Conservation (phyloP, 2,888 invertebrate species). For the Isoperla grammatica region DNA sequence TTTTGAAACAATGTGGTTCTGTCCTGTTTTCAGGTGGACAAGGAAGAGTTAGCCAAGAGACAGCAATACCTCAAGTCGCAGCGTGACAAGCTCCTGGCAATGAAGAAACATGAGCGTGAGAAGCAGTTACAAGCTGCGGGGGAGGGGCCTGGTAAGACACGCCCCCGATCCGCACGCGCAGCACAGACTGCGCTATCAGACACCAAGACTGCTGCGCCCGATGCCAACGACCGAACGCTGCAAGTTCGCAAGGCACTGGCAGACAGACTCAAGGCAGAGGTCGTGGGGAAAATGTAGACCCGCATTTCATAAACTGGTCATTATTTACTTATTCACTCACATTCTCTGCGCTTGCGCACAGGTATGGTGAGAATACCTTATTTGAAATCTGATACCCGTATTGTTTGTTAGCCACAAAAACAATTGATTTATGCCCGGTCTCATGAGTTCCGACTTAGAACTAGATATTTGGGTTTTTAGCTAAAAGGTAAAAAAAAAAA, state of each 20-base stretch:
- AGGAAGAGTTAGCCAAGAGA: slow-evolving; percentile 65
- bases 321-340: no score
- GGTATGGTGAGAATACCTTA: no score
- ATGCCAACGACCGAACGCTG: slow-evolving; percentile 50
- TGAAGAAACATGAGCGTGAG: slow-evolving; percentile 84
- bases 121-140: slow-evolving; percentile 59
- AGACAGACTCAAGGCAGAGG: slow-evolving; percentile 77
- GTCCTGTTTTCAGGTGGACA: slow-evolving; percentile 41
- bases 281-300: slow-evolving; percentile 54
- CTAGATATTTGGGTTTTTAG: no score
- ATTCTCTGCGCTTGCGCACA: no score
- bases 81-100: slow-evolving; percentile 80
- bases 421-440: no score
- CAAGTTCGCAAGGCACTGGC: slow-evolving; percentile 79
- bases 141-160: slow-evolving; percentile 31
- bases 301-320: no score
- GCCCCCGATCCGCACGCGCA: slow-evolving; percentile 70
- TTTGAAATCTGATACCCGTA: no score
- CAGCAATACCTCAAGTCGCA: slow-evolving; percentile 84
- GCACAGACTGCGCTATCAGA: slow-evolving; percentile 63
- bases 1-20: no score
- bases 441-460: no score
- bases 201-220: slow-evolving; percentile 37
- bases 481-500: no score
- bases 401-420: no score